Evolutionary conservation across 2,888 invertebrate species (phyloP).

Genomic region (Eristalinus aeneus): DNA sequence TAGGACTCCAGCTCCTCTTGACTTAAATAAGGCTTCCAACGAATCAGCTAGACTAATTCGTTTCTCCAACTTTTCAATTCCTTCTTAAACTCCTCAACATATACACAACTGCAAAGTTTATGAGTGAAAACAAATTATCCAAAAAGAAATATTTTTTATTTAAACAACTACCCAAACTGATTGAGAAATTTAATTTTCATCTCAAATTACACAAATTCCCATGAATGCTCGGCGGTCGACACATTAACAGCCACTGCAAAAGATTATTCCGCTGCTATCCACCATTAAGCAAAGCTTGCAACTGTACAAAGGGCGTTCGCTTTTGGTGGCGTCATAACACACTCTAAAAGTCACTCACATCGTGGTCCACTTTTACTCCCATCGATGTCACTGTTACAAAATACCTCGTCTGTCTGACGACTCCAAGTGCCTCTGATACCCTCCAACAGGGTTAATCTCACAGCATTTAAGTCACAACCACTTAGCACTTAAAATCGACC

Average conservation of each 20-base stretch:
- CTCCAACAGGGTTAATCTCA: slow-evolving; percentile 3
- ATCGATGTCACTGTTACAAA: slow-evolving; percentile 13
- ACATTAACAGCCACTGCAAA: neutral
- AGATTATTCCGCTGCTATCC: neutral
- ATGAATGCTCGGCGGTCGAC: neutral
- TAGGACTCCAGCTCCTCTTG: too few relatives aligned
- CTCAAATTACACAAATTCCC: neutral
- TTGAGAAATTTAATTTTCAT: neutral
- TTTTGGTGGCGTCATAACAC: neutral
- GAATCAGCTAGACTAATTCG: too few relatives aligned
- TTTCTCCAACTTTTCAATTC: too few relatives aligned
- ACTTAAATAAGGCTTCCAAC: too few relatives aligned
- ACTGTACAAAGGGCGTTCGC: neutral
- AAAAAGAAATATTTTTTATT: too few relatives aligned
- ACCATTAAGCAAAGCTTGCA: neutral
- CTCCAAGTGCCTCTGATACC: neutral
- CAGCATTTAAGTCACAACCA: neutral
- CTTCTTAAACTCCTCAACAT: too few relatives aligned
- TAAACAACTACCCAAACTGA: neutral
- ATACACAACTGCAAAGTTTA: too few relatives aligned
- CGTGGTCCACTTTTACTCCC: slow-evolving; percentile 1
- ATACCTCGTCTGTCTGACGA: neutral
- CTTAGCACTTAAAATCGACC: neutral
- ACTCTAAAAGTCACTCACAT: neutral
- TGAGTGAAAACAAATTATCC: too few relatives aligned